Evolutionary conservation across 1,140 invertebrate species (phyloP), one percentile per base, ranked within the genome.

Genomic region (Papilio glaucus): DNA sequence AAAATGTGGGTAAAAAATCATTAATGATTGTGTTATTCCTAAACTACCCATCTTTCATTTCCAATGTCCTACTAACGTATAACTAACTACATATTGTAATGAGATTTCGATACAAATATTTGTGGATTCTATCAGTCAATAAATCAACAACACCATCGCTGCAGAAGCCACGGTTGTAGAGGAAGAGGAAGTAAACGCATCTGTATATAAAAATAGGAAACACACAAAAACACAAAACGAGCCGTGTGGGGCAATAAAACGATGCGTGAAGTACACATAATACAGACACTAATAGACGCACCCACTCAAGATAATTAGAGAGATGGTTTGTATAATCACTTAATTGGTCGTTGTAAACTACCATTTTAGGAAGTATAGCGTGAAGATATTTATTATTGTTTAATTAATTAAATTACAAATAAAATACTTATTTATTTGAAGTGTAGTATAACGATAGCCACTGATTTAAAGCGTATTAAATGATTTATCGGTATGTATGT

Each of bases 121-220:
- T 49, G 18, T 8, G 18, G 13, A 4, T 41, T 41, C 4, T 13
- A 9, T 57, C 10, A 18, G 21, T 57, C 21, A 26, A 21, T 26
- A 53, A 53, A 57, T 4, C 18, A 33, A 33, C 29, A 33, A 33
- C 49, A 57, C 18, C 49, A 26, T 57, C n/a, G n/a, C n/a, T n/a
- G n/a, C n/a, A n/a, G n/a, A n/a, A n/a, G n/a, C n/a, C 49, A 41
- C 39, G 1, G 4, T 8, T 57, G 24, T 24, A 57, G 49, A 57
- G 49, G 49, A 57, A 57, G 49, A 57, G 49, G 49, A 57, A 57
- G 49, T 57, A 57, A 57, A 57, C 9, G 49, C 49, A 57, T 57
- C 49, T 26, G 49, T 4, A 57, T 57, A 24, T 13, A 57, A 57
- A 57, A 26, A 57, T 53, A 53, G 45, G 45, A 53, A 21, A 18